Evolutionary conservation across 2,888 invertebrate species (phyloP), one percentile per base, ranked within the genome.

Genomic region (Cataglyphis livida): DNA sequence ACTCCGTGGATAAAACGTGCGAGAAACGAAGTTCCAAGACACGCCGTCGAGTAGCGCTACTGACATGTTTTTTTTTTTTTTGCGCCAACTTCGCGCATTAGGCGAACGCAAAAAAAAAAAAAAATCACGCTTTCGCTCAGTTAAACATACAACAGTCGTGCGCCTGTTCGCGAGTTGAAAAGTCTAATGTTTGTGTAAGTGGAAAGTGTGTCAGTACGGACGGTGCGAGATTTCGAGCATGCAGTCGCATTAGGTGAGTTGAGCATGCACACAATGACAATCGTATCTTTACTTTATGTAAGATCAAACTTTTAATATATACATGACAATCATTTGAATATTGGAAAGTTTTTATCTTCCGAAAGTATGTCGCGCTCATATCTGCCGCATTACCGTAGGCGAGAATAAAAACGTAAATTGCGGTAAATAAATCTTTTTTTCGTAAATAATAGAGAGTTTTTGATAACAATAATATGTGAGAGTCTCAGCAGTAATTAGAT

Each of bases 41-140:
- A 4, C 0, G 54, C 3, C 38, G 15, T 0, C 4, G 44, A 73
- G 64, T 86, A 76, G 51, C 81, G 32, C 51, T 1, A 10, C 59
- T 0, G 9, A n/a, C 28, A n/a, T 25, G 5, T 10, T 54, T 68
- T 68, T 5, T 68, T 68, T 5, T 5, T 1, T 5, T 1, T 7
- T 1, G 3, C 6, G 0, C 0, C 18, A 12, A 12, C 25, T 66
- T 38, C 12, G 10, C 41, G 21, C n/a, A 7, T 44, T 28, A 21
- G 15, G 54, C 28, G 44, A 6, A 28, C 3, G 15, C 48, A 21
- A 21, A 21, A 21, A 21, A 21, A 21, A 21, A 21, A 18, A 38
- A 79, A 81, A 64, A 28, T 18, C 12, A 65, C 65, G 78, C 57
- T 87, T 44, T 12, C 38, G 38, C 32, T 9, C 84, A 18, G 57